These are phyloP conservation scores for Atta colombica DNA, from an alignment of 1,140 invertebrate genomes.

Conservation along the genomic window DNA sequence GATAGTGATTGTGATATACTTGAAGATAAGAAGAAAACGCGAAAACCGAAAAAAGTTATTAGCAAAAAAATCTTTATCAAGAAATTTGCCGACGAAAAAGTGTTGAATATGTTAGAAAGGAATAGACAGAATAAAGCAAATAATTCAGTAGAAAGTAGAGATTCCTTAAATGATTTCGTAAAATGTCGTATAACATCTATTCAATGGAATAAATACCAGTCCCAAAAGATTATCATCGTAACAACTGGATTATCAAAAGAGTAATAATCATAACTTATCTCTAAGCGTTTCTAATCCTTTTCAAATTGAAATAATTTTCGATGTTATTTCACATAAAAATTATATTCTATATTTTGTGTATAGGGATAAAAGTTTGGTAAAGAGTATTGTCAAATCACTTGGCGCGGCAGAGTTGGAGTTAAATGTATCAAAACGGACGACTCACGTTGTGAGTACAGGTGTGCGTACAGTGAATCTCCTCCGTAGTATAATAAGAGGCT, in stretches of 20 bases:
- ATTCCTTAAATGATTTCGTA: constrained; percentile 78
- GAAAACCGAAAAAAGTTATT: constrained; percentile 74
- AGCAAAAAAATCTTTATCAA: constrained; percentile 83
- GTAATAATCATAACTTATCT: constrained; percentile 66
- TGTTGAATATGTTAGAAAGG: constrained; percentile 68
- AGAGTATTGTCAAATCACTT: constrained; percentile 77
- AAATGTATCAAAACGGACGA: constrained; percentile 82
- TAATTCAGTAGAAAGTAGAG: constrained; percentile 38
- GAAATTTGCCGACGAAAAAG: constrained; percentile 68
- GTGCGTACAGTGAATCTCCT: constrained; percentile 85
- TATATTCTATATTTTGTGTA: constrained; percentile 50
- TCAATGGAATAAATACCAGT: constrained; percentile 55
- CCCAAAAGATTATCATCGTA: constrained; percentile 77
- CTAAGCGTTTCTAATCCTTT: constrained; percentile 7
- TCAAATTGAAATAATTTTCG: constrained; percentile 28
- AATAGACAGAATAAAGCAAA: constrained; percentile 36
- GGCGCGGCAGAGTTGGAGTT: constrained; percentile 78
- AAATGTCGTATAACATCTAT: constrained; percentile 53
- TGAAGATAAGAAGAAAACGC: constrained; percentile 47
- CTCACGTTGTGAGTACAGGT: constrained; percentile 84
- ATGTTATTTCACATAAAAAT: constrained; percentile 2
- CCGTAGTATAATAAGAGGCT: constrained; percentile 85
- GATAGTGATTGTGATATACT: constrained; percentile 19
- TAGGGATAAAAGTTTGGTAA: constrained; percentile 82
- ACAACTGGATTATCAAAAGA: constrained; percentile 79